These are phyloP conservation scores for Laothoe populi DNA, from an alignment of 2,888 invertebrate species.

Conservation along the genomic window DNA sequence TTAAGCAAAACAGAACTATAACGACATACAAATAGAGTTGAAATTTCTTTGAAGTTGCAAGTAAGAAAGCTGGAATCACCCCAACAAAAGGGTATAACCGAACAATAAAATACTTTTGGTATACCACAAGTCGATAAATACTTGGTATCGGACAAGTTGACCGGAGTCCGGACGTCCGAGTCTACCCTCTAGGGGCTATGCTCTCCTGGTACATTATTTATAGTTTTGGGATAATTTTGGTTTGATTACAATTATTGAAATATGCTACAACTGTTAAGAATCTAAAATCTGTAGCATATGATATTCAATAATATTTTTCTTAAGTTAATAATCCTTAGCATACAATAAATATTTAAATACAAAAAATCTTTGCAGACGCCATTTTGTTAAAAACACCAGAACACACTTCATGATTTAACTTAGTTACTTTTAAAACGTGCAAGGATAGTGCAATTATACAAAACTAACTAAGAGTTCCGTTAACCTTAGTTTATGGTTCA, in stretches of 20 bases:
- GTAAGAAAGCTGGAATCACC: slow-evolving; percentile 13
- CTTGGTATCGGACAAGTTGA: slow-evolving; percentile 76
- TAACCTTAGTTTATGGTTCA: too few relatives aligned
- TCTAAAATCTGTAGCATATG: too few relatives aligned
- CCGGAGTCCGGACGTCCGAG: slow-evolving; percentile 70
- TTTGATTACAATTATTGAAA: slow-evolving; percentile 35
- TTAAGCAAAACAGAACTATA: slow-evolving; percentile 43
- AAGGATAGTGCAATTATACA: too few relatives aligned
- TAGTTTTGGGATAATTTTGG: slow-evolving; percentile 49
- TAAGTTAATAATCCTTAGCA: too few relatives aligned
- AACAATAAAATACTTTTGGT: slow-evolving; percentile 81
- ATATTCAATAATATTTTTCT: too few relatives aligned
- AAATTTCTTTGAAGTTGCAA: slow-evolving; percentile 34
- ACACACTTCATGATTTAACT: too few relatives aligned
- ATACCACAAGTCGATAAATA: slow-evolving; percentile 83
- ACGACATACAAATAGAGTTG: slow-evolving; percentile 36
- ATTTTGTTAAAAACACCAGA: too few relatives aligned
- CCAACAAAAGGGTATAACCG: slow-evolving; percentile 68
- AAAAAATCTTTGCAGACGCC: too few relatives aligned
- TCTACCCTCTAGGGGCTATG: not conserved
- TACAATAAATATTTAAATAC: too few relatives aligned
- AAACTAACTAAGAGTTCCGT: too few relatives aligned
- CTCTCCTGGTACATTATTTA: slow-evolving; percentile 9
- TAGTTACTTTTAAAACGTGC: too few relatives aligned
- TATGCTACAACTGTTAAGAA: not conserved